Evolutionary conservation across 2,113 vertebrate species (phyloP).

Genomic region (Callipepla squamata): DNA sequence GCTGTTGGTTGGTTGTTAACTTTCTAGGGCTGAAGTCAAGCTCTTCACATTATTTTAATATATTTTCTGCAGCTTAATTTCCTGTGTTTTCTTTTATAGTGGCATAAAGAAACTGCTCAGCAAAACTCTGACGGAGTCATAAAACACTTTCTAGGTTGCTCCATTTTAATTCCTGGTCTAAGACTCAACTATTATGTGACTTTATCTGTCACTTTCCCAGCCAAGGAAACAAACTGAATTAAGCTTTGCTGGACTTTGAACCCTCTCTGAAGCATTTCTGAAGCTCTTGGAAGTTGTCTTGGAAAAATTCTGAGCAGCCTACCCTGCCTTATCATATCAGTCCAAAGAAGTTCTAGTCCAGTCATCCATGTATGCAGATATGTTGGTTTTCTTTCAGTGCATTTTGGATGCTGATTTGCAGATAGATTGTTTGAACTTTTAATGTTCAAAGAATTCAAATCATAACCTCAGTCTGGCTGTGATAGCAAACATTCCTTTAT

Average conservation of each 20-base stretch:
- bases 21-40: conserved; percentile 33
- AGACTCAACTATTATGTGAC: neutral
- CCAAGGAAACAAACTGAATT: conserved; percentile 13
- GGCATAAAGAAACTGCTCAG: conserved; percentile 39
- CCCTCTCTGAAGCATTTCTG: neutral
- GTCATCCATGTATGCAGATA: neutral
- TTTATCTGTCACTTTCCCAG: neutral
- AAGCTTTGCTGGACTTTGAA: conserved; percentile 8
- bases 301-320: conserved; percentile 16
- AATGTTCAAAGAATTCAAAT: neutral
- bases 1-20: conserved; percentile 1
- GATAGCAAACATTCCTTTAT: neutral
- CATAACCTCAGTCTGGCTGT: neutral
- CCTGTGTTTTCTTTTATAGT: conserved; percentile 69
- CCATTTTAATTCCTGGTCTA: conserved; percentile 26
- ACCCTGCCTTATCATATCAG: neutral
- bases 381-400: neutral
- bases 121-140: conserved; percentile 37
- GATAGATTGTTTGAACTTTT: neutral
- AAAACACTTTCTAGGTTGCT: conserved; percentile 53
- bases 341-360: conserved; percentile 17
- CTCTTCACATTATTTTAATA: conserved; percentile 49
- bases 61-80: conserved; percentile 66
- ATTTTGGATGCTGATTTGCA: neutral
- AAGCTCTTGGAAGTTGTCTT: conserved; percentile 35